Conservation (phyloP, 2,113 vertebrate genomes). For the Periophthalmus modestus region DNA sequence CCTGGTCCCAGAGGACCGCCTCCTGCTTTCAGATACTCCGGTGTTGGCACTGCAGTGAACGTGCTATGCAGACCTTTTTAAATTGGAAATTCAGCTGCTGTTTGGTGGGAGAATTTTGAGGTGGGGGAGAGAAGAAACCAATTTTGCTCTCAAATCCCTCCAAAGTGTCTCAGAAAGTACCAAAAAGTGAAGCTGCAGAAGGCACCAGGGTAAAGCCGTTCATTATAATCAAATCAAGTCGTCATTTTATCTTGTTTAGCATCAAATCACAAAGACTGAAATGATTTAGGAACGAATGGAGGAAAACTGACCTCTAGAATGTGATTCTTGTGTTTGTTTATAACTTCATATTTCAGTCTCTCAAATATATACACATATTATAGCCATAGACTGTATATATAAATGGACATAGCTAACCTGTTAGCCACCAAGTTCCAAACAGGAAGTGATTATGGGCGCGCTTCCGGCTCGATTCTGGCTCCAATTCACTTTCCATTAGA, state of each 20-base stretch:
- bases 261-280: neutral
- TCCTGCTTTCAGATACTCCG: conserved; percentile 28
- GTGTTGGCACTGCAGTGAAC: conserved; percentile 32
- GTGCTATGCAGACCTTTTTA: conserved; percentile 27
- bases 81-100: conserved; percentile 33
- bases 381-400: too few species aligned
- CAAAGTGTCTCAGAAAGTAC: neutral
- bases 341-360: too few species aligned
- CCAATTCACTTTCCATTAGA: too few species aligned
- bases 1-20: conserved; percentile 6
- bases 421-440: too few species aligned
- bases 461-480: too few species aligned
- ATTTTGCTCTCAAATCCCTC: conserved; percentile 29
- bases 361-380: too few species aligned
- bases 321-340: too few species aligned
- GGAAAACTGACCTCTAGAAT: neutral
- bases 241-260: neutral
- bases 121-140: neutral
- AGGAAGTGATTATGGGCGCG: too few species aligned
- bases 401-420: too few species aligned
- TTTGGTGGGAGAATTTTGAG: neutral
- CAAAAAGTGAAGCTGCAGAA: neutral
- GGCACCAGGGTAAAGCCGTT: neutral
- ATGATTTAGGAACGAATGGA: neutral
- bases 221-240: neutral